A percentile compares a stretch with the other conserved stretches of the same genome.
Evolutionary conservation across 2,113 vertebrate genomes (phyloP).

Genomic region (Carettochelys insculpta): DNA sequence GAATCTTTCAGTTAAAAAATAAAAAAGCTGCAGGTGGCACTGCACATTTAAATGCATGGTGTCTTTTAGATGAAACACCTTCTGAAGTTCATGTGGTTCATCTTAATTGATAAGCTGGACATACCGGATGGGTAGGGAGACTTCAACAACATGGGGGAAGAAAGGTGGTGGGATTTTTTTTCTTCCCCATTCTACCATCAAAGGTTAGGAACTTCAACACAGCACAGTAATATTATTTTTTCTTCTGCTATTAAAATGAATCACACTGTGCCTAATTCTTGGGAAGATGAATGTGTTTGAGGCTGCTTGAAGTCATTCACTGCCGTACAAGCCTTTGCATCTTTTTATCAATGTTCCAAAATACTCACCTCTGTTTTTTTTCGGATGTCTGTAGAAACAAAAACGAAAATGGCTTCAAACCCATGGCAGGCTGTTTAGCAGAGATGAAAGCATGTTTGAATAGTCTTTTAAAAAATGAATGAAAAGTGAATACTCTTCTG

Average conservation of each 20-base stretch:
- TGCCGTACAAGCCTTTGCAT: slow-evolving; percentile 71
- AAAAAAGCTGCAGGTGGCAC: slow-evolving; percentile 69
- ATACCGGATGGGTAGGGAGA: slow-evolving; percentile 77
- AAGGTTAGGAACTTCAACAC: slow-evolving; percentile 74
- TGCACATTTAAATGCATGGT: slow-evolving; percentile 69
- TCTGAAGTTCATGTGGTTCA: slow-evolving; percentile 74
- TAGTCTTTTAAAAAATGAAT: slow-evolving; percentile 79
- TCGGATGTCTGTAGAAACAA: slow-evolving; percentile 76
- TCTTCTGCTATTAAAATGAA: slow-evolving; percentile 81
- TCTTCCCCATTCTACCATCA: slow-evolving; percentile 65
- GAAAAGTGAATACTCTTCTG: slow-evolving; percentile 75
- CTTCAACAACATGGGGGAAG: slow-evolving; percentile 71
- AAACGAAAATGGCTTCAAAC: slow-evolving; percentile 78
- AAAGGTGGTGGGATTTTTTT: slow-evolving; percentile 44
- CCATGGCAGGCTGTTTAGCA: slow-evolving; percentile 77
- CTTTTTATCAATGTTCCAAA: slow-evolving; percentile 75
- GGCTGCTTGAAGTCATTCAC: slow-evolving; percentile 78
- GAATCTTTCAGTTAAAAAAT: slow-evolving; percentile 52
- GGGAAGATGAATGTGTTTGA: slow-evolving; percentile 77
- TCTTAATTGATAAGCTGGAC: slow-evolving; percentile 79
- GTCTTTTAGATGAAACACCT: slow-evolving; percentile 71
- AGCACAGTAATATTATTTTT: slow-evolving; percentile 77
- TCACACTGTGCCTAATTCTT: slow-evolving; percentile 79
- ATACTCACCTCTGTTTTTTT: slow-evolving; percentile 73
- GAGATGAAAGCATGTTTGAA: slow-evolving; percentile 78